Base-by-base conservation (phyloP, 2,888 invertebrate species). In the Idaea aversata region DNA sequence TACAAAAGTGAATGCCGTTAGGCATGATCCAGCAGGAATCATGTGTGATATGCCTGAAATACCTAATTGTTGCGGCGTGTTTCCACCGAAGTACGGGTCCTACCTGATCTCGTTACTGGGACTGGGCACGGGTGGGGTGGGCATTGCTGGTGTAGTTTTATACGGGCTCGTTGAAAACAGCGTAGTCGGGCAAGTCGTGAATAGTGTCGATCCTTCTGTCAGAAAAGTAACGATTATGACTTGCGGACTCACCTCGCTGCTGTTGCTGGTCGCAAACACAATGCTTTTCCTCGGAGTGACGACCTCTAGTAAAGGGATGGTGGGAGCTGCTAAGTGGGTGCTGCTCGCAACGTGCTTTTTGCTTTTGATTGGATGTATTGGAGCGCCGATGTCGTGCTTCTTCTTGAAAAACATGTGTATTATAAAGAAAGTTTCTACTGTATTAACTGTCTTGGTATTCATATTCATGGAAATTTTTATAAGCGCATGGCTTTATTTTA, bases 401-500 rank as follows among this genome's bases (percentile, higher is more conserved):
- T 83, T 85, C 59, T 0, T 70, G 2, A 6, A 66, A n/a, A 0
- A 62, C 0, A n/a, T 67, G 13, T 87, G 87, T 67, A 15, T 83
- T 2, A 15, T 85, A 47, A 82, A 77, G 66, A 76, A 74, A 64
- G 3, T 84, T 4, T 77, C 83, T 0, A 38, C 47, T 47, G 47
- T 13, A 47, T 13, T 65, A 0, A 0, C 34, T 0, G 0, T 68
- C 0, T 66, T 80, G 34, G 3, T 74, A 3, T 7, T 83, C 0
- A 4, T 78, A 2, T 0, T 62, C 5, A 0, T 79, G 5, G 75
- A 78, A 0, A 0, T 77, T 10, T 88, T 81, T 71, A 64, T 84
- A 25, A 72, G 79, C 59, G 0, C 81, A 2, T 88, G 87, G 86
- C 34, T 86, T 7, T 88, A 86, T 75, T 87, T 83, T 63, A 72